Conservation (phyloP, 2,113 vertebrate species). For the Cettia cetti region DNA sequence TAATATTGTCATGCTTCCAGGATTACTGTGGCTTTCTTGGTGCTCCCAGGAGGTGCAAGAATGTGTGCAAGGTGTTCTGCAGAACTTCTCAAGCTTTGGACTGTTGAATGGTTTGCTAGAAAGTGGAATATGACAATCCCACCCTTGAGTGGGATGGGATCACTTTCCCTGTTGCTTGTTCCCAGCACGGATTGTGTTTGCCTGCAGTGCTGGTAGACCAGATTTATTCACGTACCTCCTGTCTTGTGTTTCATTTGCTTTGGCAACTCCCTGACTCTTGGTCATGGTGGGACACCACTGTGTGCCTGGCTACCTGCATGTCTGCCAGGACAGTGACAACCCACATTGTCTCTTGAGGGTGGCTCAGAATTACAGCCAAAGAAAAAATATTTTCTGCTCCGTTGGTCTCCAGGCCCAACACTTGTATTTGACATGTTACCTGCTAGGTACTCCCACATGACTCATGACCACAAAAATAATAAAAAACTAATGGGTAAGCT, state of each 20-base stretch:
- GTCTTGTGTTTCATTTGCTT: not conserved
- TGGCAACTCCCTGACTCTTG: not conserved
- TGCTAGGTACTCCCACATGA: not conserved
- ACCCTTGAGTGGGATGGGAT: not conserved
- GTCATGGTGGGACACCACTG: not conserved
- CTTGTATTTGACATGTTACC: not conserved
- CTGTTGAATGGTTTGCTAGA: not conserved
- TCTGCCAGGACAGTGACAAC: not conserved
- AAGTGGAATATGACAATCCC: not conserved
- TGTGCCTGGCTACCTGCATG: accelerated
- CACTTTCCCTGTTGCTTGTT: not conserved
- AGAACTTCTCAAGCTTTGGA: not conserved
- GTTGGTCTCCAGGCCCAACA: not conserved
- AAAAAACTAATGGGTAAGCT: not conserved
- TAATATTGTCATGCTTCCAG: accelerated
- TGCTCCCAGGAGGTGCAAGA: not conserved
- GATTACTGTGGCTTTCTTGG: not conserved
- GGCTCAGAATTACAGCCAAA: not conserved
- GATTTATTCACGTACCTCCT: not conserved
- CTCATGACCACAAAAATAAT: not conserved
- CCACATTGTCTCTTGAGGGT: not conserved
- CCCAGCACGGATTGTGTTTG: not conserved
- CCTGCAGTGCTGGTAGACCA: not conserved
- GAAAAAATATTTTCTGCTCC: not conserved
- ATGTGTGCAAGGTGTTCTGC: not conserved